Evolutionary conservation across 2,888 invertebrate genomes (phyloP), one percentile per base, ranked within the genome.

Genomic region (Anticlea derivata): DNA sequence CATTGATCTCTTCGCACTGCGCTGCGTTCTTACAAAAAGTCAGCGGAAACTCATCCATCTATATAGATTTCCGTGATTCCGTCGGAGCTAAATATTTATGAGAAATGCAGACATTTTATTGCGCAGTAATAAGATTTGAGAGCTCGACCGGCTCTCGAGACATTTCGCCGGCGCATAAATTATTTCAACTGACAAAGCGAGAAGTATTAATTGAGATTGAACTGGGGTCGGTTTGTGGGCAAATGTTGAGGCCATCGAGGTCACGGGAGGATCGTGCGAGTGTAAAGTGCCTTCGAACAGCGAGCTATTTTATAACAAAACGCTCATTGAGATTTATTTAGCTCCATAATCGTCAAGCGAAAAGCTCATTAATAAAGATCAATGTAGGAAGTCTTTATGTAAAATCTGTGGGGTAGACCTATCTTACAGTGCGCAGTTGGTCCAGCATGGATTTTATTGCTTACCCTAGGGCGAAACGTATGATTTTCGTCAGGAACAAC

Each of bases 101-200:
- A 54, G 58, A 56, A 50, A 56, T 61, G 60, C 60, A 60, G 58
- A 52, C 43, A 38, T 54, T 61, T 50, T 56, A 54, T 54, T 39
- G 60, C 50, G 40, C 49, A 34, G 58, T 58, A 58, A 56, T 56
- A 56, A 56, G 60, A 58, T 61, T 58, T 55, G 37, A 46, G 43
- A 49, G 46, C 13, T 8, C 40, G 37, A 26, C 51, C 38, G 22
- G 17, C 10, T 29, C 40, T 31, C 23, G 33, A 43, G 39, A 50
- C 44, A 50, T 34, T 48, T 39, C n/a, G 39, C 39, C 37, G 20
- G 17, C 5, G 44, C 47, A 52, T 45, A 35, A 30, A 44, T 48
- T 48, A 44, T 49, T 39, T 33, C 2, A 23, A 34, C 27, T 38
- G 41, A 37, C 37, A 41, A 35, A 51, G 41, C 29, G 34, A 37